These are phyloP conservation scores for Euschistus heros DNA, from an alignment of 1,140 invertebrate species.

Conservation along the genomic window DNA sequence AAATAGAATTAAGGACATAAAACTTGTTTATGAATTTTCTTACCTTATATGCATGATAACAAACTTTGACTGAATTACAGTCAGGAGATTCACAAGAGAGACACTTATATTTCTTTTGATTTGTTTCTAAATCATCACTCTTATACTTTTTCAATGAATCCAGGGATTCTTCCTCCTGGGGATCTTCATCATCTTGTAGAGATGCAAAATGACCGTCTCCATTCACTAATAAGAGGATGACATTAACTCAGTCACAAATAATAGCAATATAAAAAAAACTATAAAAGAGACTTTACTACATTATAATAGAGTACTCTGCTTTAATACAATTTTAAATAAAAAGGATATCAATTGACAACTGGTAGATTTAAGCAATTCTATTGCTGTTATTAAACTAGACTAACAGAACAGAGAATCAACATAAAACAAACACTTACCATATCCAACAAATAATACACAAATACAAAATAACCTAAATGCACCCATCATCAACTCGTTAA, in stretches of 20 bases:
- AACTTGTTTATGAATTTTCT: background rate
- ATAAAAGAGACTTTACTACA: background rate
- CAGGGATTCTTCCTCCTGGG: background rate
- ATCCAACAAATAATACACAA: background rate
- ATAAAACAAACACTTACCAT: background rate
- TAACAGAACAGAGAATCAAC: background rate
- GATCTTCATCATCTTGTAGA: constrained; percentile 2
- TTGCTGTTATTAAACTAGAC: background rate
- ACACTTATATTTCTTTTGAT: constrained; percentile 30
- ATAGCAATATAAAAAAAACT: background rate
- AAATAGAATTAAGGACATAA: background rate
- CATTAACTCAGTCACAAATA: background rate
- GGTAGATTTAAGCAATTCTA: background rate
- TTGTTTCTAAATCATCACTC: background rate
- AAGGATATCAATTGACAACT: background rate
- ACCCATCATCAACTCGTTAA: background rate
- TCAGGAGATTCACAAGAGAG: constrained; percentile 33
- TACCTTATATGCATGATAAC: constrained; percentile 31
- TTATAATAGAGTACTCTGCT: background rate
- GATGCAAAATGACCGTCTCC: background rate
- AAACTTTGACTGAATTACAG: constrained; percentile 30
- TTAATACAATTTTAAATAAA: background rate
- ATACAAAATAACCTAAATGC: constrained; percentile 9
- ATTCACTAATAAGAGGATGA: background rate
- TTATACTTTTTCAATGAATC: background rate